Evolutionary conservation across 2,797 vertebrate species (phyloP), one percentile per base, ranked within the genome.

Genomic region (Florisuga fusca): DNA sequence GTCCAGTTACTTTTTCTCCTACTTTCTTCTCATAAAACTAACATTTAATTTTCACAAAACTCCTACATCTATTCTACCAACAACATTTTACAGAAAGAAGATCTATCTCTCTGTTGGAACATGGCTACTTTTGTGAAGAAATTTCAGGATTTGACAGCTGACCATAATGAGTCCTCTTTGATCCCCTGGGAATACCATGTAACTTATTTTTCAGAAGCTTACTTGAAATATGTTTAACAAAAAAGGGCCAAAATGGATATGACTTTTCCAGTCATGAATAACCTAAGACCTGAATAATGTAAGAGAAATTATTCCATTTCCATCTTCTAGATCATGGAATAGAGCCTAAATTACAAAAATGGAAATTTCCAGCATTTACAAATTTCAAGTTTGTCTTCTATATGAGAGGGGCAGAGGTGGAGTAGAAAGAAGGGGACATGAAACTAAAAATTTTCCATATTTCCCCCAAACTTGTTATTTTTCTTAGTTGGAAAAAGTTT

Each of bases 391-490:
- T 77, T 1, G 1, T 9, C 19, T 61, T 83, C 46, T 26, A 0
- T 25, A 8, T 16, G 12, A 2, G 2, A 6, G 25, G 4, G 2
- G 12, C 45, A 19, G 45, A 46, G 48, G 12, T 25, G 8, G 45
- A 34, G 17, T 16, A 43, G 4, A 29, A 72, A 17, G 1, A 3
- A 7, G 9, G 5, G 1, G 4, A 57, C 0, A 2, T 4, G 2
- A 27, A 4, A n/a, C 12, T 27, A 13, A 17, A 43, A 29, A 9
- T 31, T 29, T 90, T 50, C 13, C 26, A 19, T 43, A 19, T 6
- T 54, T 81, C 50, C 4, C 13, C 31, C 29, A 62, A 50, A 54
- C 7, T 51, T 31, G 6, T 63, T 89, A 3, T 54, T 12, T 34
- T 58, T 27, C 17, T 63, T 36, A 50, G 3, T 29, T 7, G 66